These are phyloP conservation scores for Vespertilio murinus DNA, from an alignment of 2,797 vertebrate species.

Conservation along the genomic window DNA sequence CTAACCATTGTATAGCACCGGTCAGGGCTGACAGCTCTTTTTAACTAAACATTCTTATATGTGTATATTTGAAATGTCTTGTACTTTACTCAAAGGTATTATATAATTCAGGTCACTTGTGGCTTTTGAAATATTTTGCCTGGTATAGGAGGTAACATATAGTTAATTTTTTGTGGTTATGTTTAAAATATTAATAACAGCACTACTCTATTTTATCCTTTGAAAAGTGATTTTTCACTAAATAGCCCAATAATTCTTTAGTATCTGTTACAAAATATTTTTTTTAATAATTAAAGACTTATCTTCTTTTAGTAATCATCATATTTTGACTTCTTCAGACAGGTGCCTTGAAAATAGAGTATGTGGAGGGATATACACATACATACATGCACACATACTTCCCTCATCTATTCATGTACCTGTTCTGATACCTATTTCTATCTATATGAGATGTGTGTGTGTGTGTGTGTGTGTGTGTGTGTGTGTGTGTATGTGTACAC, in stretches of 20 bases:
- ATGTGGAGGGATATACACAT: not conserved
- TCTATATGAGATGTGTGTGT: not conserved
- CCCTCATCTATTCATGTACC: not conserved
- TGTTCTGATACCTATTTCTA: not conserved
- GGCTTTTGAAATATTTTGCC: conserved; percentile 38
- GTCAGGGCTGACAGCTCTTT: not conserved
- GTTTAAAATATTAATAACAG: not conserved
- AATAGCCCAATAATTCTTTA: not conserved
- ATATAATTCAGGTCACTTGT: conserved; percentile 1
- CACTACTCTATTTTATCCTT: not conserved
- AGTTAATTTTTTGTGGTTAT: conserved; percentile 20
- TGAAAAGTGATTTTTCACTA: not conserved
- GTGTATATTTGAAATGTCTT: not conserved
- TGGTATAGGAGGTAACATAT: not conserved
- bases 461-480: not conserved
- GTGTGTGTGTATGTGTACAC: not conserved
- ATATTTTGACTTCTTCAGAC: not conserved
- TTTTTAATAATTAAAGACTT: conserved; percentile 3
- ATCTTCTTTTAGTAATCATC: not conserved
- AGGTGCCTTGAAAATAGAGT: not conserved
- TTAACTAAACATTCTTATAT: not conserved
- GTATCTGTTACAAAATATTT: not conserved
- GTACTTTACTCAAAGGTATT: not conserved
- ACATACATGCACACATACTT: not conserved
- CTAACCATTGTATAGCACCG: too few species aligned